Evolutionary conservation across 2,797 vertebrate species (phyloP), one percentile per base, ranked within the genome.

Genomic region (Lepidocolaptes lacrymiger): DNA sequence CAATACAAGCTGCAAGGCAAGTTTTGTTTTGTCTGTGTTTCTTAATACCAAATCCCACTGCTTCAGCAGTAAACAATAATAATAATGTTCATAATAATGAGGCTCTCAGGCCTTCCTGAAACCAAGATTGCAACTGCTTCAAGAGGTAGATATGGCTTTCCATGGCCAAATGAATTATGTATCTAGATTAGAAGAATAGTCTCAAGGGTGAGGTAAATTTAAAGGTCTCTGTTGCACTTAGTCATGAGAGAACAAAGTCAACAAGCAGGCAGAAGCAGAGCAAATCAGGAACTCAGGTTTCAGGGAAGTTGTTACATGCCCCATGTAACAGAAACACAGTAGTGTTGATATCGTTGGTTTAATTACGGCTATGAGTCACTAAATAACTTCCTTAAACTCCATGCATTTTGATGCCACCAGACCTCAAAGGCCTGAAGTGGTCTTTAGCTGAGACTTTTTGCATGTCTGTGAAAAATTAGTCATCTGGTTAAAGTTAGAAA

Each of bases 401-500:
- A 24, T 0, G 0, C 5, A 15, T 78, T 92, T 81, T 75, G n/a
- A 52, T 68, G 20, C 4, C 18, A 19, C 1, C 23, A 44, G 26
- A 32, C 8, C 52, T 66, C 13, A 37, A 82, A 59, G 27, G 44
- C 7, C 17, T 67, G 52, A 74, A 69, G 20, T 9, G 6, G 3
- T 62, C 21, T 67, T 71, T 84, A 36, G 10, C 19, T 51, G 36
- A 27, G 36, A 41, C n/a, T 77, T 87, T 86, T 80, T 24, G 58
- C 12, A 41, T 39, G 41, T 27, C 21, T n/a, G 69, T 74, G 20
- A n/a, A 80, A 83, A 85, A 74, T 51, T 26, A 69, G 16, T 24
- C 34, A 52, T 6, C 12, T 28, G 9, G 8, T 37, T 89, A 34
- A 91, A 81, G 20, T 6, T 68, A 41, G 37, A 74, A 89, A 58